A percentile compares a stretch with the other conserved stretches of the same genome.
Conservation (phyloP, 2,113 vertebrate genomes). For the Ochotona princeps region DNA sequence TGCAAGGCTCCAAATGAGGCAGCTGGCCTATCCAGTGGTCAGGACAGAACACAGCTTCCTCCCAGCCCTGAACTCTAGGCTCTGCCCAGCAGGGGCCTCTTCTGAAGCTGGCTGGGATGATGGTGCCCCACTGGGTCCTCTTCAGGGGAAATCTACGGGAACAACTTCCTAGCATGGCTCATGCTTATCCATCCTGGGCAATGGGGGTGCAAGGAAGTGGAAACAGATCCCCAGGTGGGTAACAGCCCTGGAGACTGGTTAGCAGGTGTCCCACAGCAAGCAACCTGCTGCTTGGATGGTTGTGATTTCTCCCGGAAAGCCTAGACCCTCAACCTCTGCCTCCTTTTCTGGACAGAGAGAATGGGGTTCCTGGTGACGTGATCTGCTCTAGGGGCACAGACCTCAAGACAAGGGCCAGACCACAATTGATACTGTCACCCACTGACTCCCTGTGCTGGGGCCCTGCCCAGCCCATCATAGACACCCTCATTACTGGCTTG, state of each 20-base stretch:
- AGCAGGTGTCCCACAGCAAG: not conserved
- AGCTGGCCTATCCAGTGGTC: not conserved
- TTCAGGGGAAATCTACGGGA: conserved; percentile 7
- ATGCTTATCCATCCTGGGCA: not conserved
- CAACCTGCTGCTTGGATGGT: not conserved
- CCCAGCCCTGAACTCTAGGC: not conserved
- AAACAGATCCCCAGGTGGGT: not conserved
- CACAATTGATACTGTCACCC: not conserved
- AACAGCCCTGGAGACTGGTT: not conserved
- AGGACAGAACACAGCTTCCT: not conserved
- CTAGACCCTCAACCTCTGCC: not conserved
- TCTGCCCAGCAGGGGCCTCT: not conserved
- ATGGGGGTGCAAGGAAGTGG: not conserved
- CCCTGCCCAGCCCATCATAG: not conserved
- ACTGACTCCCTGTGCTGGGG: not conserved
- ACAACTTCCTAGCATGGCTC: conserved; percentile 17
- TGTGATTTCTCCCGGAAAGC: not conserved
- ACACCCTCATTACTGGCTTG: not conserved
- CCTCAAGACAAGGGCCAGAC: not conserved
- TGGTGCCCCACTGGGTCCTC: not conserved
- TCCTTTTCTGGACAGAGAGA: not conserved
- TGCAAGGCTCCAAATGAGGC: not conserved
- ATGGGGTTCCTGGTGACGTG: not conserved
- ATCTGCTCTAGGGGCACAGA: not conserved
- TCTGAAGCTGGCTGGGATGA: not conserved